Evolutionary conservation across 2,888 invertebrate species (phyloP).

Genomic region (Drosophila leonis): DNA sequence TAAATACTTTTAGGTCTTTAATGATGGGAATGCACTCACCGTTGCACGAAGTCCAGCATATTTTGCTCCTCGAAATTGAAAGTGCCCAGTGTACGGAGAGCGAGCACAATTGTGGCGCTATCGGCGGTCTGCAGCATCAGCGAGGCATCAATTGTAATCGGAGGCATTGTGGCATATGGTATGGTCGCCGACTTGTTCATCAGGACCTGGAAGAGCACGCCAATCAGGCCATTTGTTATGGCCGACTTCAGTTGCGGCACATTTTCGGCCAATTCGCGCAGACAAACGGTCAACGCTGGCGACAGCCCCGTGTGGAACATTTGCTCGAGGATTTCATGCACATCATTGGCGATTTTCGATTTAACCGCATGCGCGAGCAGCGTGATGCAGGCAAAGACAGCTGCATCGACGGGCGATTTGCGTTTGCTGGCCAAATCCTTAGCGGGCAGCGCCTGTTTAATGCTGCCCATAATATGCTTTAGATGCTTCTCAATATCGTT

Average conservation of each 20-base stretch:
- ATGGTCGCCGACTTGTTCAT: conserved; percentile 94
- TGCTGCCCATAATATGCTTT: conserved; percentile 93
- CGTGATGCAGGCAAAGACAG: conserved; percentile 97
- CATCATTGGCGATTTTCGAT: conserved; percentile 90
- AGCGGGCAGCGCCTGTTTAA: conserved; percentile 91
- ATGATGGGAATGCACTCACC: conserved; percentile 59
- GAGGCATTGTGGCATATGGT: conserved; percentile 86
- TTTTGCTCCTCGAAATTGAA: conserved; percentile 97
- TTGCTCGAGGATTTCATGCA: conserved; percentile 93
- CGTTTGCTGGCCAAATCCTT: conserved; percentile 92
- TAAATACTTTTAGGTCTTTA: rapidly evolving
- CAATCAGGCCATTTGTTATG: conserved; percentile 96
- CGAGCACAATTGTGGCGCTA: conserved; percentile 94
- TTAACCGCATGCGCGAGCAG: conserved; percentile 95
- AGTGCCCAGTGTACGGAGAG: conserved; percentile 95
- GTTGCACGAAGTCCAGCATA: conserved; percentile 94
- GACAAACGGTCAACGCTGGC: conserved; percentile 94
- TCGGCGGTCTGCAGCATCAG: conserved; percentile 87
- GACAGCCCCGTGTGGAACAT: conserved; percentile 97
- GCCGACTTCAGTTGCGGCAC: conserved; percentile 94
- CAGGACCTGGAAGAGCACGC: conserved; percentile 95
- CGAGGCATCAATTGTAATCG: conserved; percentile 83
- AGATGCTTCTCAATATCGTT: conserved; percentile 92
- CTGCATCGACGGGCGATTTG: conserved; percentile 91
- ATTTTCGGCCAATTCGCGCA: conserved; percentile 95